Base-by-base conservation (phyloP, 2,113 vertebrate genomes). In the Burhinus bistriatus region DNA sequence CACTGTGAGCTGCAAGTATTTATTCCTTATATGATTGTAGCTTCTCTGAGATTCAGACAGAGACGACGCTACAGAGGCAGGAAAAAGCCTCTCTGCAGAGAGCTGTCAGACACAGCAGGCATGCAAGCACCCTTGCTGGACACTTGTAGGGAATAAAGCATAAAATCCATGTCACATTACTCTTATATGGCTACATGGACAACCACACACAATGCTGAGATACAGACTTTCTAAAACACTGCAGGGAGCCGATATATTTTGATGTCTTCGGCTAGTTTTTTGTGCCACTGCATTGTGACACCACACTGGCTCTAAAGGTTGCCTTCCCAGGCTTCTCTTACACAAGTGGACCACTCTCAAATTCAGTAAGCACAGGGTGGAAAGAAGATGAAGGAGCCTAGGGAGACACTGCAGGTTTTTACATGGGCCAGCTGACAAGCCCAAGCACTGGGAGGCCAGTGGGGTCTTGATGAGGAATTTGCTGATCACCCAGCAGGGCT, bases 21-120 rank as follows among this genome's bases (percentile, higher is more conserved):
- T 94, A 58, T 83, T 80, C 36, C 66, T 93, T 49, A 49, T n/a
- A 64, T 1, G 2, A 19, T 5, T 83, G 38, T 7, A 58, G 45
- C 40, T 95, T 72, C 70, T 72, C 78, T 76, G 82, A 90, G 40
- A 15, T 0, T 91, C 58, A 65, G 89, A 80, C 9, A 66, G 81
- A 73, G 78, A 54, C 49, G 52, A 75, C 34, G 51, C 52, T 14
- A 54, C 2, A 75, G 69, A 82, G 38, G 36, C 44, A 83, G 62
- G 44, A 55, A 65, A 83, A 95, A 93, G 12, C 34, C 25, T 86
- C 55, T 79, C 70, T 85, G 66, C 79, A 80, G 68, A 75, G 45
- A 91, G 62, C 62, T 70, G 62, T 61, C 57, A 80, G 68, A 49
- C 68, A n/a, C 73, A 62, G 52, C 38, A 78, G 66, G 83, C 34